Evolutionary conservation across 1,140 invertebrate genomes (phyloP).

Genomic region (Drosophila insularis): DNA sequence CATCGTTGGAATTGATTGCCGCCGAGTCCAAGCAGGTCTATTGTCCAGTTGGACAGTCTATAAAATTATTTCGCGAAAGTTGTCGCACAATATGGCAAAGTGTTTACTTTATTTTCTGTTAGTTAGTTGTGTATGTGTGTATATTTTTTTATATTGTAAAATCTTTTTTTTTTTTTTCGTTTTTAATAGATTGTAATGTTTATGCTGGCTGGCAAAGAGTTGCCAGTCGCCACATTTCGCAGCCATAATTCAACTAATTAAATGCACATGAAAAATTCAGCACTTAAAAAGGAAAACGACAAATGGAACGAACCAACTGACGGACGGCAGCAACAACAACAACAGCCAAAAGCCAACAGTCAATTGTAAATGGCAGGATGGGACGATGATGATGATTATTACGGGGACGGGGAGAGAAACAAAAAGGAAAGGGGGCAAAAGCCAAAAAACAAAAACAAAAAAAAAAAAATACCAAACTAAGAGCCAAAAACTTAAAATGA

Average conservation of each 20-base stretch:
- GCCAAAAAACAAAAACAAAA: not conserved
- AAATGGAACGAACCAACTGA: slow-evolving; percentile 33
- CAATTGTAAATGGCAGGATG: not conserved
- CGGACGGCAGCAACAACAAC: not conserved
- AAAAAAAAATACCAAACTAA: slow-evolving; percentile 41
- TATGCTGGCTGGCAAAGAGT: slow-evolving; percentile 32
- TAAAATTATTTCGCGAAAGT: slow-evolving; percentile 79
- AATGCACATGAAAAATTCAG: slow-evolving; percentile 81
- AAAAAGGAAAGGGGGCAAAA: not conserved
- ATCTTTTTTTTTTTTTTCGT: slow-evolving; percentile 50
- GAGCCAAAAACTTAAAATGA: slow-evolving; percentile 47
- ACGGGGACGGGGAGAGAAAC: not conserved
- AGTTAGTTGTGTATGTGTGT: slow-evolving; percentile 34
- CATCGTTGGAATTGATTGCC: slow-evolving; percentile 59
- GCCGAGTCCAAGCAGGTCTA: slow-evolving; percentile 27
- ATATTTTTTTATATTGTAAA: not conserved
- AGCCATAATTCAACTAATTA: slow-evolving; percentile 81
- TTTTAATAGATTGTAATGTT: slow-evolving; percentile 69
- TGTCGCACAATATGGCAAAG: slow-evolving; percentile 76
- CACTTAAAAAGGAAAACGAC: slow-evolving; percentile 75
- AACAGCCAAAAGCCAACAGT: too few species aligned
- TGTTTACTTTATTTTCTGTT: slow-evolving; percentile 73
- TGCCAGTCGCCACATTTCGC: slow-evolving; percentile 69
- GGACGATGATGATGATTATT: not conserved
- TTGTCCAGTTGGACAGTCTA: slow-evolving; percentile 62